Evolutionary conservation across 2,113 vertebrate species (phyloP).

Genomic region (Rhea pennata): DNA sequence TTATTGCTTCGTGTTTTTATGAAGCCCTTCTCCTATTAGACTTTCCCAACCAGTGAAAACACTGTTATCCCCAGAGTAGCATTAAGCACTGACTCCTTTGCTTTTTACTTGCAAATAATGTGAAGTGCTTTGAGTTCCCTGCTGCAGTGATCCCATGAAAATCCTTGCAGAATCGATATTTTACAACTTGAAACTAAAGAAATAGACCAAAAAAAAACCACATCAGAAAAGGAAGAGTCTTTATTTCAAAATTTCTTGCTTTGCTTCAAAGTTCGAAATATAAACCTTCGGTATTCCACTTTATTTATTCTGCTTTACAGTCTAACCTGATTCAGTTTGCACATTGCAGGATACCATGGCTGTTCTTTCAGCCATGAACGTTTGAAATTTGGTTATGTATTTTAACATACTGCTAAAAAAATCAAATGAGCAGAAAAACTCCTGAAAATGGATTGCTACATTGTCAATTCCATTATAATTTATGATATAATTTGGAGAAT

Average conservation of each 20-base stretch:
- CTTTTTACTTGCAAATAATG: not conserved
- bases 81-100: not conserved
- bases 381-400: not conserved
- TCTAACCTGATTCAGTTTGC: not conserved
- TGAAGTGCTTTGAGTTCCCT: constrained; percentile 1
- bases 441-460: not conserved
- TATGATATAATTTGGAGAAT: not conserved
- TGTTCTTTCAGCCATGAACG: not conserved
- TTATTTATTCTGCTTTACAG: not conserved
- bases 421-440: not conserved
- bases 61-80: not conserved
- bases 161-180: not conserved
- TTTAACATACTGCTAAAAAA: not conserved
- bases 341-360: not conserved
- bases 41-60: not conserved
- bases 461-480: not conserved
- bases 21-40: not conserved
- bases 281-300: not conserved
- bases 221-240: not conserved
- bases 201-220: not conserved
- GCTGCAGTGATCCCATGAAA: not conserved
- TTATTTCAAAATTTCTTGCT: not conserved
- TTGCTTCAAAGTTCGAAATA: not conserved
- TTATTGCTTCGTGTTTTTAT: not conserved
- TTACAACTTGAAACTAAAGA: not conserved